Percentiles rank a stretch among this genome's conserved stretches.
phyloP scores from a whole-genome alignment of 1,140 invertebrate genomes.

The Zaprionus tsacasi region DNA sequence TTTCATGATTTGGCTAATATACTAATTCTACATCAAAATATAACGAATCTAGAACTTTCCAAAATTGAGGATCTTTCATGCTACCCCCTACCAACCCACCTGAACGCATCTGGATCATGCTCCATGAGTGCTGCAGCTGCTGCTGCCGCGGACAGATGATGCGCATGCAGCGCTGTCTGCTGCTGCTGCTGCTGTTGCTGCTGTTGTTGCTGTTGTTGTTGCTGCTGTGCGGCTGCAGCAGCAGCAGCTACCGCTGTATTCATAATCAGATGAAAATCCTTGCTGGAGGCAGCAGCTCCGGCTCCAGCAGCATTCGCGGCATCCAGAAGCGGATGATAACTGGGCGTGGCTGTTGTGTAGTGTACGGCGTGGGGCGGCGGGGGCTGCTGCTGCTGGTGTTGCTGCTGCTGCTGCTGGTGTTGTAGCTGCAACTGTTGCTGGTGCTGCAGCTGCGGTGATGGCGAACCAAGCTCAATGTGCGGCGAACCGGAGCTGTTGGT shows the following conservation, averaged over 20 bases:
- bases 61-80: no score
- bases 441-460: conserved; percentile 55
- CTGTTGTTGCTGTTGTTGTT: conserved; percentile 63
- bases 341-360: conserved; percentile 55
- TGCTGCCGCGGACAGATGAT: conserved; percentile 62
- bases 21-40: not conserved
- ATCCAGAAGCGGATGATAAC: conserved; percentile 75
- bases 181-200: conserved; percentile 48
- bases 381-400: conserved; percentile 4
- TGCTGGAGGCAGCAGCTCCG: conserved; percentile 72
- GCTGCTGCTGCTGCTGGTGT: conserved; percentile 18
- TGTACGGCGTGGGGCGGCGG: conserved; percentile 34
- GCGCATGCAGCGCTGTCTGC: conserved; percentile 51
- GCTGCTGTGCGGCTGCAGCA: conserved; percentile 63
- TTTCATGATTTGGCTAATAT: no score
- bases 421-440: conserved; percentile 34
- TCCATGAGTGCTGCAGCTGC: conserved; percentile 61
- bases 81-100: conserved; percentile 43
- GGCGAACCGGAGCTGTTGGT: conserved; percentile 74
- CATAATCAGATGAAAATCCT: conserved; percentile 81
- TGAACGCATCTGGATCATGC: conserved; percentile 83
- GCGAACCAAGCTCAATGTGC: conserved; percentile 75
- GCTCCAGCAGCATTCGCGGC: conserved; percentile 78
- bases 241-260: conserved; percentile 79
- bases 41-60: no score